Evolutionary conservation across 23 tunicate species (phyloP).

Genomic region (Botrylloides violaceus): DNA sequence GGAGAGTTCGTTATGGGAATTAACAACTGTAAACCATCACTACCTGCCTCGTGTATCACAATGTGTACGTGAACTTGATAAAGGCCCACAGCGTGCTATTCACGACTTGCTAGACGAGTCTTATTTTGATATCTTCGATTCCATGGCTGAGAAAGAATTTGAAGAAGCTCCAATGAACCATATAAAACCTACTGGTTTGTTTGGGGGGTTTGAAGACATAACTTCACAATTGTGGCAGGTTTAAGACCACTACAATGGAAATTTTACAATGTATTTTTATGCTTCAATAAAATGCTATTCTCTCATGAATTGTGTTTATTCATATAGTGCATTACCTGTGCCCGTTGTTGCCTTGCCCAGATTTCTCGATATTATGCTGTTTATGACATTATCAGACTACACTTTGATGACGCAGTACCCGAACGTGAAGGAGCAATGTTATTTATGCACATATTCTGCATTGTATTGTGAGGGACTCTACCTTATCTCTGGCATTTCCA

Average conservation of each 20-base stretch:
- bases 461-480: too few species aligned
- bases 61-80: constrained; percentile 11
- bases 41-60: constrained; percentile 38
- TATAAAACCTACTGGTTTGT: constrained; percentile 22
- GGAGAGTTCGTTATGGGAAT: constrained; percentile 82
- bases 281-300: too few species aligned
- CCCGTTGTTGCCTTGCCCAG: too few species aligned
- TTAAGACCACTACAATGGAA: constrained; percentile 95
- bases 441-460: too few species aligned
- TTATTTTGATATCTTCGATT: constrained; percentile 41
- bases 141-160: constrained; percentile 14
- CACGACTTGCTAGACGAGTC: constrained; percentile 22
- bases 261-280: too few species aligned
- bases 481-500: too few species aligned
- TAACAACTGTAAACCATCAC: constrained; percentile 12
- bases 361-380: too few species aligned
- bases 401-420: too few species aligned
- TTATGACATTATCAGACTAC: too few species aligned
- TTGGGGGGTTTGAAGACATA: constrained; percentile 41
- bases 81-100: constrained; percentile 14
- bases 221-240: constrained; percentile 34
- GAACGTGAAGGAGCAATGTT: too few species aligned
- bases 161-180: constrained; percentile 48
- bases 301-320: too few species aligned
- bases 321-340: too few species aligned